Evolutionary conservation across 2,888 invertebrate species (phyloP).

Genomic region (Ametastegia equiseti): DNA sequence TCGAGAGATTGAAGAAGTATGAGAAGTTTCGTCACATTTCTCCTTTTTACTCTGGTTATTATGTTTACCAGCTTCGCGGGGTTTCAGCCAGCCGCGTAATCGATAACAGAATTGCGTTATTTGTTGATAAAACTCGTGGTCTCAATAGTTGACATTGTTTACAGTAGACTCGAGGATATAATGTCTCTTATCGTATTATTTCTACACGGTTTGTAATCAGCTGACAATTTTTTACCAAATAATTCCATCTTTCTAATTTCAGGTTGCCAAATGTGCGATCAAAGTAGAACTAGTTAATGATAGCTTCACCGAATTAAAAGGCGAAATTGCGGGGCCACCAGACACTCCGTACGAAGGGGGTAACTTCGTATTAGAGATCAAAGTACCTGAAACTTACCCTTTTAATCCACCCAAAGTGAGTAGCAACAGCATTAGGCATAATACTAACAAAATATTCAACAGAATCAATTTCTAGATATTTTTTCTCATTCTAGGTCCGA

Average conservation of each 20-base stretch:
- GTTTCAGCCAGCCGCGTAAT: background rate
- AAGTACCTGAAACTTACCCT: conserved; percentile 99
- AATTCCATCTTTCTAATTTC: conserved; percentile 60
- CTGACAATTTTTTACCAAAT: background rate
- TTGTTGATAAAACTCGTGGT: conserved; percentile 1
- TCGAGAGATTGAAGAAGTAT: background rate
- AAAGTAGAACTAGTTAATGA: conserved; percentile 94
- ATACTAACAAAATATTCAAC: background rate
- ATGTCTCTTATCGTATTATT: background rate
- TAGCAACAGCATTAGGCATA: conserved; percentile 51
- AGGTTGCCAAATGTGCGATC: conserved; percentile 92
- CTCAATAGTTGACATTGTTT: background rate
- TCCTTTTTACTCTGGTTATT: background rate
- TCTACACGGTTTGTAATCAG: background rate
- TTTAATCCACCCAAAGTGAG: conserved; percentile 99
- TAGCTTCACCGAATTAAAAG: conserved; percentile 93
- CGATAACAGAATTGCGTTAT: background rate
- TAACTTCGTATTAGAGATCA: conserved; percentile 94
- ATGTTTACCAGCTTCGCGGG: conserved; percentile 8
- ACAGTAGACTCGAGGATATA: background rate
- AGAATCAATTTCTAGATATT: conserved; percentile 10
- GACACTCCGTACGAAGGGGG: conserved; percentile 99
- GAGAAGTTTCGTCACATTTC: background rate
- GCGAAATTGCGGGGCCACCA: conserved; percentile 98
- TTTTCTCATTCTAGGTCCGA: conserved; percentile 84